Evolutionary conservation across 2,113 vertebrate genomes (phyloP), one percentile per base, ranked within the genome.

Genomic region (Lophius piscatorius): DNA sequence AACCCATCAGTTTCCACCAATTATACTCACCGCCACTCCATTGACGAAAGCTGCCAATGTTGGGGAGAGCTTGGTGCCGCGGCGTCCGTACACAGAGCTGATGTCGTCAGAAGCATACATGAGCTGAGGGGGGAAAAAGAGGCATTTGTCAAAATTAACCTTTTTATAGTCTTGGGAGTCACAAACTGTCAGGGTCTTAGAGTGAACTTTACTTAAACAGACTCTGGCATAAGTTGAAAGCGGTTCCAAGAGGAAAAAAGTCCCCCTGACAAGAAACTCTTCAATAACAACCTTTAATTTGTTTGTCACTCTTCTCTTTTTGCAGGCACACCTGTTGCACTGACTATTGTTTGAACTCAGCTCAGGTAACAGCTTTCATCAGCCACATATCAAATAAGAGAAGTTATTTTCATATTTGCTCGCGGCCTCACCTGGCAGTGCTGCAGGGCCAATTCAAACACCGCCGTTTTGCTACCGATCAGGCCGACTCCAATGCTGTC

Each of bases 401-500:
- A 56, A 28, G 2, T 23, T 33, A 12, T 61, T 28, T 22, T 31
- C 14, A 42, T 48, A 2, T 58, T 16, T 24, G 3, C 4, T 9
- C 6, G n/a, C 7, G 6, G 13, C 2, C 81, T 82, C 89, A 96
- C 94, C 94, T 87, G 91, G 78, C 94, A 94, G 87, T 95, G 91
- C 69, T 81, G 90, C 60, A 95, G 84, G 1, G 77, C 89, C 26
- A 94, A 78, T 10, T 94, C 68, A 14, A 95, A 94, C 29, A 95
- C 94, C 0, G 84, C 77, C 0, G 93, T 95, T 0, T 90, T 95
- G 90, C 92, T 94, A 44, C 95, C 95, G 50, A 96, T 76, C 0
- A 96, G 86, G 26, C 94, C 94, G 2, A 95, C 94, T 0, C 94
- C 94, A 0, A 96, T 87, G 88, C 86, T 95, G 90, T 96, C 94